Evolutionary conservation across 2,113 vertebrate species (phyloP).

Genomic region (Bettongia penicillata): DNA sequence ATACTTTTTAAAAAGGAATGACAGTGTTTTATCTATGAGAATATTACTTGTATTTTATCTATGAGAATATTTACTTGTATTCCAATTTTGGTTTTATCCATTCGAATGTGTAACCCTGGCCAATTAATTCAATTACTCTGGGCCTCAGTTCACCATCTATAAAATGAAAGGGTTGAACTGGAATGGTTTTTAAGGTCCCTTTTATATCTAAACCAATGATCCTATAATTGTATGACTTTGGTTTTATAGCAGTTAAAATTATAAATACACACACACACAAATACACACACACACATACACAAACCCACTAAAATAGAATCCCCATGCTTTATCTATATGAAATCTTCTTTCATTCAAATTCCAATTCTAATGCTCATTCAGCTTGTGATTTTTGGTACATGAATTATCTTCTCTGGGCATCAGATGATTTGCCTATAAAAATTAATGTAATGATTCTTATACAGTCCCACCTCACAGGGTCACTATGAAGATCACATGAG

Average conservation of each 20-base stretch:
- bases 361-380: background rate
- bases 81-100: background rate
- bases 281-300: background rate
- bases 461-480: background rate
- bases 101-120: background rate
- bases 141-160: slow-evolving; percentile 23
- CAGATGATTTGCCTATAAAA: background rate
- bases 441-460: background rate
- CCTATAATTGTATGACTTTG: background rate
- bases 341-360: background rate
- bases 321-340: background rate
- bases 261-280: background rate
- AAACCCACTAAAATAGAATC: background rate
- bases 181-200: background rate
- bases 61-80: background rate
- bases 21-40: background rate
- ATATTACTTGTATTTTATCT: background rate
- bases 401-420: background rate
- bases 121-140: slow-evolving; percentile 3
- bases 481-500: background rate
- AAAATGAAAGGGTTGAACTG: background rate
- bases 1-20: no score
- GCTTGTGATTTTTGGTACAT: background rate
- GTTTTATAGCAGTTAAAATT: background rate
- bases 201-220: background rate